Evolutionary conservation across 2,113 vertebrate genomes (phyloP), one percentile per base, ranked within the genome.

Genomic region (Thunnus maccoyii): DNA sequence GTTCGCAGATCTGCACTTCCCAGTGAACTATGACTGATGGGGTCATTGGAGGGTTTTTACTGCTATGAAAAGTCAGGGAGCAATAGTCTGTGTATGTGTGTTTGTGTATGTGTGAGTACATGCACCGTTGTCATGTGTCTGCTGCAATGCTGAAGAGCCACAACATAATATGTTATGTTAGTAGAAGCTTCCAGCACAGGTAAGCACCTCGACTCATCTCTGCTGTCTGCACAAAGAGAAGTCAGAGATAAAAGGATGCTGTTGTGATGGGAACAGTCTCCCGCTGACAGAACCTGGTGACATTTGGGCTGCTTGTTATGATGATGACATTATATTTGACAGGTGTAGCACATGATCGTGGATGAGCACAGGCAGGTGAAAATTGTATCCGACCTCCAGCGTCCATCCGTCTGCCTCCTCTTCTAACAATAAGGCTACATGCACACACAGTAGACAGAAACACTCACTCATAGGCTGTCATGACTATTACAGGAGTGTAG

Each of bases 1-100:
- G 93, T 47, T 91, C 87, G 76, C 78, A 93, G 83, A 95, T 89
- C 73, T 90, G 92, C 60, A 94, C 90, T 80, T 95, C 91, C 87
- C 94, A 94, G 48, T 94, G 85, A 17, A 91, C 87, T 81, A 64
- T 84, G 75, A 93, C 87, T 78, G 83, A 85, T 67, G 20, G 25
- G 60, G 64, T 82, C 52, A 90, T 58, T 58, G 48, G 54, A 76
- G 47, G 71, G 22, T 64, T 62, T 66, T n/a, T 55, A 66, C 82
- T 84, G 55, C 76, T 73, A 92, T 93, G 60, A 63, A 55, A 74
- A 56, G 10, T 4, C 54, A 66, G 13, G 5, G 8, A 67, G 11
- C 13, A 36, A 11, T 12, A 62, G 36, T 41, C 36, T 41, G 46
- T 20, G 50, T 83, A 78, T 51, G 46, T 70, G 46, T 64, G 9